phyloP scores from a whole-genome alignment of 2,113 vertebrate species.

The Hippocampus barbouri region DNA sequence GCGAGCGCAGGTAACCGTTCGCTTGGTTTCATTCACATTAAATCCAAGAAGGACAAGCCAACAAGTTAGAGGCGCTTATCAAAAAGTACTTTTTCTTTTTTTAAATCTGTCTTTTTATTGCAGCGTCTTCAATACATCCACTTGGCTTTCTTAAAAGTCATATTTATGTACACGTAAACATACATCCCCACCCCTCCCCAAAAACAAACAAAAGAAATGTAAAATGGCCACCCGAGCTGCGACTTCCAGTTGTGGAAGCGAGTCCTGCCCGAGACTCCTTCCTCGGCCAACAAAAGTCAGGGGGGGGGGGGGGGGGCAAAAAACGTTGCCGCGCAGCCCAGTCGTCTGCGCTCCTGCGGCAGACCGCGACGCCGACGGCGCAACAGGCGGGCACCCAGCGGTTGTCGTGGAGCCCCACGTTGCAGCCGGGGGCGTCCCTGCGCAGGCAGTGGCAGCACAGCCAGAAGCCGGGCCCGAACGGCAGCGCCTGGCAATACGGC shows the following conservation, averaged over 20 bases:
- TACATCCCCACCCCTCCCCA: slow-evolving; percentile 39
- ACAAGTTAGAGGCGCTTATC: no score
- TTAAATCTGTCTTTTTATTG: not conserved
- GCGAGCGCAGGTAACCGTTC: no score
- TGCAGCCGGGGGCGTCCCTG: slow-evolving; percentile 87
- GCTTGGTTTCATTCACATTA: no score
- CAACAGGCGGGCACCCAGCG: slow-evolving; percentile 90
- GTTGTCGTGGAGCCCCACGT: slow-evolving; percentile 94
- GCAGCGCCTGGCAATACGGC: slow-evolving; percentile 90
- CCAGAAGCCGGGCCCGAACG: slow-evolving; percentile 93
- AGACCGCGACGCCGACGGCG: slow-evolving; percentile 84
- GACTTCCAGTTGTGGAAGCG: not conserved
- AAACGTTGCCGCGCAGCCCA: not conserved
- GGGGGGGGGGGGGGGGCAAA: not conserved
- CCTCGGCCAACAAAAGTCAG: not conserved
- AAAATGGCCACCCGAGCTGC: no score
- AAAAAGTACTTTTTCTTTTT: not conserved
- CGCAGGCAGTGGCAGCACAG: slow-evolving; percentile 89
- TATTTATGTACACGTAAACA: slow-evolving; percentile 86
- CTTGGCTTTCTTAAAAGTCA: not conserved
- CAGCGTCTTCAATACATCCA: not conserved
- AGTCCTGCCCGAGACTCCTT: slow-evolving; percentile 34
- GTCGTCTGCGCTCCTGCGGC: not conserved
- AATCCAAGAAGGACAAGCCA: not conserved
- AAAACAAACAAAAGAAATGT: no score